Evolutionary conservation across 1,140 invertebrate species (phyloP).

Genomic region (Drosophila nannoptera): DNA sequence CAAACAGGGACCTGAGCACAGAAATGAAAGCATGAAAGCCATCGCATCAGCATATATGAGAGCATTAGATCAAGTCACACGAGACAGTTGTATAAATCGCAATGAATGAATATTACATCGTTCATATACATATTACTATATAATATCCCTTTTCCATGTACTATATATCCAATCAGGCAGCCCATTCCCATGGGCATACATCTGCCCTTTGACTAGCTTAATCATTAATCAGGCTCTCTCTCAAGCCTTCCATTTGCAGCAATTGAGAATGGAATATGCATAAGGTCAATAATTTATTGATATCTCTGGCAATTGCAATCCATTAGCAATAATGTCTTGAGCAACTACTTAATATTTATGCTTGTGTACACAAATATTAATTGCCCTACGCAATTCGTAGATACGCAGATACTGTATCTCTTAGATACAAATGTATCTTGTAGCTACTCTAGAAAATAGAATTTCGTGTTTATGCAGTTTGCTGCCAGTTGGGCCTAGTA

Average conservation of each 20-base stretch:
- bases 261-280: not conserved
- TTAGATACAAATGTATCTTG: conserved; percentile 40
- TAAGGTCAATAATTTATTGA: not conserved
- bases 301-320: conserved; percentile 2
- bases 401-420: not conserved
- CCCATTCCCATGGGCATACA: too few relatives aligned
- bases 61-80: conserved; percentile 8
- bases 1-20: conserved; percentile 67
- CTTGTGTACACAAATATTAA: conserved; percentile 28
- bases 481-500: conserved; percentile 37
- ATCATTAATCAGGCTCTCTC: too few relatives aligned
- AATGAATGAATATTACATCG: not conserved
- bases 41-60: conserved; percentile 10
- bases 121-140: too few relatives aligned
- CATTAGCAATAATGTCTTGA: conserved; percentile 2
- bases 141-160: too few relatives aligned
- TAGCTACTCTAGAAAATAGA: conserved; percentile 18
- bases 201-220: too few relatives aligned
- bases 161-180: too few relatives aligned
- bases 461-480: conserved; percentile 72
- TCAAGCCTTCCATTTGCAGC: too few relatives aligned
- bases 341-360: conserved; percentile 20
- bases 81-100: not conserved
- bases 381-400: conserved; percentile 17
- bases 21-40: conserved; percentile 34